Base-by-base conservation (phyloP, 2,888 invertebrate genomes). In the Anthrax anthrax region DNA sequence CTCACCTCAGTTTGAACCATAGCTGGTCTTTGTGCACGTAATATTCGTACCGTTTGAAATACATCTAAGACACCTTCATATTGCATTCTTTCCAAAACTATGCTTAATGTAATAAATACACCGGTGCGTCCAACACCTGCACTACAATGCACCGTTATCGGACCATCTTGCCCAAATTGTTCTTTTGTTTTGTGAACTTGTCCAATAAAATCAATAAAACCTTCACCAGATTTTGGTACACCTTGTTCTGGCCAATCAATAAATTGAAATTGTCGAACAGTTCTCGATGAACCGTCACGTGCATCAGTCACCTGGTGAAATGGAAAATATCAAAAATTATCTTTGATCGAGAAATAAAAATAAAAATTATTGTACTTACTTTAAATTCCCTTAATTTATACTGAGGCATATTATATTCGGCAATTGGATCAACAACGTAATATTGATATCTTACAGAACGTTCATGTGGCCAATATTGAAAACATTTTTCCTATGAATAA, bases 171-270 rank as follows among this genome's bases (percentile, higher is more conserved):
- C 8, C 98, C 98, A 67, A 99, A 99, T 69, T 98, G 97, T 63
- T 96, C 95, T 72, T 99, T 98, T 44, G 98, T 98, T 72, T 97
- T 97, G 72, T 99, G 98, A 42, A 99, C 96, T 69, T 98, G 97
- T 9, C 96, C 95, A 56, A 99, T 90, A 72, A 98, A 98, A 70
- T 99, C 97, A 56, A 98, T 96, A 71, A 99, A 98, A 37, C 94
- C 94, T 64, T 98, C 98, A 1, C 95, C 96, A 37, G 90, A 91
- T 67, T 95, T 95, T 10, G 98, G 98, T 34, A 96, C 95, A 19
- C 95, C 90, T 64, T 87, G 94, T 63, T 85, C 98, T 0, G 92
- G 92, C 92, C 92, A 92, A 67, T 92, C 92, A 49, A 87, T 90
- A 70, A 92, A 92, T 63, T 92, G 95, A 75, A 96, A 96, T 69